phyloP scores from a whole-genome alignment of 2,113 vertebrate species.

The Columba livia region DNA sequence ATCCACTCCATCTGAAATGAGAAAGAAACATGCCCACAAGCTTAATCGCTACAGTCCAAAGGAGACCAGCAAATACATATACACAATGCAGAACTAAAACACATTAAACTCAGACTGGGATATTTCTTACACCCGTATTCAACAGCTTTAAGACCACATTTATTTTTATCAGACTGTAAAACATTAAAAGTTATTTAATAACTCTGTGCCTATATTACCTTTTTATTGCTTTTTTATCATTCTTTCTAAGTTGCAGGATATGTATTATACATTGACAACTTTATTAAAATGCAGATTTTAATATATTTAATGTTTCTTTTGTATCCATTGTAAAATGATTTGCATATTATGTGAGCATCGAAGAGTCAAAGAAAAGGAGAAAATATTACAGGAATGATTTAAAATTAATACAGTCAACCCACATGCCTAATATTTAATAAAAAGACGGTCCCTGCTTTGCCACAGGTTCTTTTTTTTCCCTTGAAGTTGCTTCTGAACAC shows the following conservation, averaged over 20 bases:
- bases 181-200: constrained; percentile 71
- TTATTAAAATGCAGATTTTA: constrained; percentile 82
- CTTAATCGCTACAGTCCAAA: background rate
- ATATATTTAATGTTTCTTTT: constrained; percentile 81
- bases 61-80: background rate
- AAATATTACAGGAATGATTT: constrained; percentile 72
- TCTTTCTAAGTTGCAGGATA: constrained; percentile 64
- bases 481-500: constrained; percentile 58
- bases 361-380: constrained; percentile 68
- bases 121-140: constrained; percentile 1
- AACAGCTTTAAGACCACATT: constrained; percentile 51
- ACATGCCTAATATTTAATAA: constrained; percentile 73
- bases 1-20: constrained; percentile 89
- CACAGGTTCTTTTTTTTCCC: constrained; percentile 37
- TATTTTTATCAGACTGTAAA: constrained; percentile 67
- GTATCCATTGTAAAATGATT: constrained; percentile 74
- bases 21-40: background rate
- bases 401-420: constrained; percentile 72
- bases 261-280: constrained; percentile 76
- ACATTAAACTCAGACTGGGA: background rate
- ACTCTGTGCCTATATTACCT: constrained; percentile 68
- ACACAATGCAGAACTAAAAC: rapidly evolving
- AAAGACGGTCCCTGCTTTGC: constrained; percentile 64
- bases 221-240: constrained; percentile 78
- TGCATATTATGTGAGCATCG: constrained; percentile 73